Base-by-base conservation (phyloP, 2,888 invertebrate species). In the Electrophaes corylata region DNA sequence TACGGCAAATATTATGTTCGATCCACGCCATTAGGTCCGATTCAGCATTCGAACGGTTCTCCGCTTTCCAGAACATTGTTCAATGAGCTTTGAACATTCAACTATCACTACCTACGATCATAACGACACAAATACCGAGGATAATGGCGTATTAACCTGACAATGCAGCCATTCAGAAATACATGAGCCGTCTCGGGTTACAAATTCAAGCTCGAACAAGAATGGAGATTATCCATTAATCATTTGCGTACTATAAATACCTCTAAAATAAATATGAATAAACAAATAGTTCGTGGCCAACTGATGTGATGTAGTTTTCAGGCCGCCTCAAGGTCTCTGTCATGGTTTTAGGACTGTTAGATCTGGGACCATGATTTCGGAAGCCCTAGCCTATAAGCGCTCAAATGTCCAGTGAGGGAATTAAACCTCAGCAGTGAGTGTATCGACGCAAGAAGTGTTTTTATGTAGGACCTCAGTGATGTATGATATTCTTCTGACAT, bases 141-240 rank as follows among this genome's bases (percentile, higher is more conserved):
- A 60, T 62, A 63, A 64, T 63, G 43, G 61, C 33, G 57, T 57
- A 54, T 62, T 47, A 40, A 50, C 60, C 61, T 62, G 47, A 55
- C 53, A 46, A 57, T 53, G 52, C 50, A 49, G 52, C 49, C 50
- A 57, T 56, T 58, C 47, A 46, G 51, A 50, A 55, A 58, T 44
- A 50, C n/a, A 43, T 26, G 14, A 46, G 35, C 56, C 18, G 37
- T 52, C 44, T 58, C 12, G 14, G 43, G 20, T 35, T 61, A 56
- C 23, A 49, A 44, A 56, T 14, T 52, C 26, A 37, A 26, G 26
- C 29, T 23, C 18, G 18, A 37, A 37, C 39, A 23, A 20, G 20
- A 20, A 41, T 23, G 23, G 12, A 41, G 41, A 41, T 41, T 6
- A 29, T 29, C 26, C 10, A 29, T 29, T 29, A 2, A 29, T 29